These are phyloP conservation scores for Mus musculus DNA, from an alignment of 2,113 vertebrate species.

Conservation along the genomic window GRCm39 chr13:43999501-44000000, in stretches of 20 bases:
- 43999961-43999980: background rate
- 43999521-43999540: background rate
- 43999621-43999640: background rate
- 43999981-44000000: background rate
- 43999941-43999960: too few species aligned
- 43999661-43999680: background rate
- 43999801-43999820: background rate
- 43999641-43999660: constrained; percentile 1
- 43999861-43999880: background rate
- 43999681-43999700: background rate
- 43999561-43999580: constrained; percentile 1
- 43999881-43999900: background rate
- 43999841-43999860: background rate
- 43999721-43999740: background rate
- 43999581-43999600: background rate
- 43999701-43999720: background rate
- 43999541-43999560: background rate
- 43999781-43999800: background rate
- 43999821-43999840: background rate
- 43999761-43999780: background rate
- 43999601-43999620: background rate
- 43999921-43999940: background rate
- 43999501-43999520: background rate
- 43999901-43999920: background rate
- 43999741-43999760: too few species aligned